These are phyloP conservation scores for Aplocera efformata DNA, from an alignment of 2,888 invertebrate species.

Conservation along the genomic window DNA sequence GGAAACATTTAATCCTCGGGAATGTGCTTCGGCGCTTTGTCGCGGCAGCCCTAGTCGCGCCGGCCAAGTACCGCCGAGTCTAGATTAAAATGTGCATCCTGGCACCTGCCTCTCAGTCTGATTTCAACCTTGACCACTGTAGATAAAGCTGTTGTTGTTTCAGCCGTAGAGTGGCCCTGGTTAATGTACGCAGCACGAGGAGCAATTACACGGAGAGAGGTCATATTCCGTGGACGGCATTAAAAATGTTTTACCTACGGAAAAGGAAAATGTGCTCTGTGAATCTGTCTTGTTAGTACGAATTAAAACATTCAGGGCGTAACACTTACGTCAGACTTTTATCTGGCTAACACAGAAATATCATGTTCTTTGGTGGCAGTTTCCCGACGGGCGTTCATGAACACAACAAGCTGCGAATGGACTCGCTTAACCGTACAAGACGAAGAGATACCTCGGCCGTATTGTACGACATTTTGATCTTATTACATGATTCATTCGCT, in stretches of 20 bases:
- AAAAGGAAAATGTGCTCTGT: not conserved
- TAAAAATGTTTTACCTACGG: conserved; percentile 5
- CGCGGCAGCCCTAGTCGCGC: conserved; percentile 57
- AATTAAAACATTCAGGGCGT: not conserved
- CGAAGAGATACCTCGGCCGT: too few species aligned
- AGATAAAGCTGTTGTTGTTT: conserved; percentile 10
- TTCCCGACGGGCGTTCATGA: too few species aligned
- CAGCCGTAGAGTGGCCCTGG: conserved; percentile 25
- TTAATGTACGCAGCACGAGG: conserved; percentile 43
- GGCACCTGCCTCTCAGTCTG: conserved; percentile 10
- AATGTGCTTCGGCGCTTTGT: conserved; percentile 56
- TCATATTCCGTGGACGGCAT: conserved; percentile 40
- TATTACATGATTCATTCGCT: too few species aligned
- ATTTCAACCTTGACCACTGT: conserved; percentile 8
- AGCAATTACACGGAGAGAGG: conserved; percentile 57
- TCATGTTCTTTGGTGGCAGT: too few species aligned
- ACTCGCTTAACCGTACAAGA: too few species aligned
- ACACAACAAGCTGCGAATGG: too few species aligned
- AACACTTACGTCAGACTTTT: too few species aligned
- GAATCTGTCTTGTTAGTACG: conserved; percentile 1
- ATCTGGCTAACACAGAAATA: too few species aligned
- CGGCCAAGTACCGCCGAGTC: conserved; percentile 55
- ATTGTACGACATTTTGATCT: too few species aligned
- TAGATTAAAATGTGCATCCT: conserved; percentile 61
- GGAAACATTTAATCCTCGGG: conserved; percentile 67